Percentiles rank a stretch among this genome's conserved stretches.
Conservation (phyloP, 2,888 invertebrate genomes). For the Erebia ligea region DNA sequence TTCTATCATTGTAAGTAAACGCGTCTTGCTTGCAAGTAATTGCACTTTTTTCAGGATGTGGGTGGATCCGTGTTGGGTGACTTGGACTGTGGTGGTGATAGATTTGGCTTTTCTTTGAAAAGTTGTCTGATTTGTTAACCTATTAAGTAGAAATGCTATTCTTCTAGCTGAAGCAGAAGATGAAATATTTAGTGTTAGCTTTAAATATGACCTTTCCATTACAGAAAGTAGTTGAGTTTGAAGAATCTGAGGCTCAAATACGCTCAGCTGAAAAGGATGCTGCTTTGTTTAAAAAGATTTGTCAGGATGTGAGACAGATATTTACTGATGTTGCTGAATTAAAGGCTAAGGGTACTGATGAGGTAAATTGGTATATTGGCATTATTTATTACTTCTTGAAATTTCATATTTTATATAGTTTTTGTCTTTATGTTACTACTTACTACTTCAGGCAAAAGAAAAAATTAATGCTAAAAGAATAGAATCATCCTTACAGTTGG, state of each 20-base stretch:
- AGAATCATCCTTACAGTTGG: slow-evolving; percentile 89
- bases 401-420: not conserved
- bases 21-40: too few species aligned
- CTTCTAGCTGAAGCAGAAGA: not conserved
- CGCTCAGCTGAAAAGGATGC: slow-evolving; percentile 88
- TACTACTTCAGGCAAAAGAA: slow-evolving; percentile 76
- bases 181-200: not conserved
- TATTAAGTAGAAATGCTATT: too few species aligned
- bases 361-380: slow-evolving; percentile 65
- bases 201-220: slow-evolving; percentile 40
- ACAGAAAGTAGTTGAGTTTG: slow-evolving; percentile 87
- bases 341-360: slow-evolving; percentile 83
- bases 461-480: slow-evolving; percentile 87
- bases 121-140: too few species aligned
- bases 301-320: slow-evolving; percentile 86
- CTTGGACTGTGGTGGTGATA: too few species aligned
- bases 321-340: slow-evolving; percentile 87
- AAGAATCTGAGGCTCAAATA: slow-evolving; percentile 88
- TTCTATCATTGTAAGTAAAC: too few species aligned
- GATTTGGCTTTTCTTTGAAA: too few species aligned
- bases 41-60: too few species aligned
- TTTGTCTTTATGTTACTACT: slow-evolving; percentile 18
- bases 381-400: not conserved
- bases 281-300: slow-evolving; percentile 85
- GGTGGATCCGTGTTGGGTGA: too few species aligned